Evolutionary conservation across 2,113 vertebrate species (phyloP).

Genomic region (Phrynosoma blainvillii): DNA sequence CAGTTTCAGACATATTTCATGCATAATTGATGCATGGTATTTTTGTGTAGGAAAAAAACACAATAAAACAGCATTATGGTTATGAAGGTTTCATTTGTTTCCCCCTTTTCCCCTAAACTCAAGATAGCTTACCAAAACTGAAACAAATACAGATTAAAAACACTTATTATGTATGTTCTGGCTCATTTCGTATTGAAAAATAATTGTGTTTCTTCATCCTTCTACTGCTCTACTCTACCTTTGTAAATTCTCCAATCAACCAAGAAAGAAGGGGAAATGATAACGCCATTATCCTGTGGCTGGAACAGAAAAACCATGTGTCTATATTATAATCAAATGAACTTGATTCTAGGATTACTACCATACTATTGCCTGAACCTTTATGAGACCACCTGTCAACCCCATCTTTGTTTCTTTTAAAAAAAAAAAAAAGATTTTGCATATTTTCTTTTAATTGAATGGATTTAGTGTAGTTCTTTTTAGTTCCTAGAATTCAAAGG

Average conservation of each 20-base stretch:
- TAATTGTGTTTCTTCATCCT: background rate
- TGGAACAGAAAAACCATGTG: background rate
- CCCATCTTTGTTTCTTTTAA: background rate
- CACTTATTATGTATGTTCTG: background rate
- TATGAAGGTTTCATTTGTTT: no score
- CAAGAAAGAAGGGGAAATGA: background rate
- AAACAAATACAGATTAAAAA: no score
- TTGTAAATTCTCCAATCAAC: background rate
- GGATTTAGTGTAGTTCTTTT: no score
- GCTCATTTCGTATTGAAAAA: background rate
- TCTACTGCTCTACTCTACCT: background rate
- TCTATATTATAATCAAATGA: background rate
- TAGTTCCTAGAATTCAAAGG: background rate
- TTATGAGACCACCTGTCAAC: background rate
- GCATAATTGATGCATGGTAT: no score
- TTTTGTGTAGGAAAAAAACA: no score
- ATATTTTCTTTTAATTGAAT: background rate
- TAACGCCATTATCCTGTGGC: background rate
- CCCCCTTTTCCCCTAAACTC: no score
- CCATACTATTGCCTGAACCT: background rate
- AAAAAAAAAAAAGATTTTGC: background rate
- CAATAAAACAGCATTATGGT: no score
- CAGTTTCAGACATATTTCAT: no score
- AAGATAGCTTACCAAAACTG: no score
- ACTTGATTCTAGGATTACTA: background rate